Percentiles rank a stretch among this genome's conserved stretches.
Evolutionary conservation across 2,888 invertebrate genomes (phyloP).

Genomic region (Epiblema foenella): DNA sequence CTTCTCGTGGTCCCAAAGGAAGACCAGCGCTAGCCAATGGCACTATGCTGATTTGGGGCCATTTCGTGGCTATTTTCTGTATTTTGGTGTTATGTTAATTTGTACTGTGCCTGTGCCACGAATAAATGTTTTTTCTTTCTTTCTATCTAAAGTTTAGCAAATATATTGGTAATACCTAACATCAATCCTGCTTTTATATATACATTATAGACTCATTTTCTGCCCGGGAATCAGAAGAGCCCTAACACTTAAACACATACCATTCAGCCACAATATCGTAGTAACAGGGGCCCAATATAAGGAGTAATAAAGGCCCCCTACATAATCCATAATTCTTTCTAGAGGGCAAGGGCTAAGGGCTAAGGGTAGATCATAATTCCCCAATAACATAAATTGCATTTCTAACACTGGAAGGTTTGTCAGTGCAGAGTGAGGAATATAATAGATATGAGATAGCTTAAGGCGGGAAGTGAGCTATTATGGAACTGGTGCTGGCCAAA

Average conservation of each 20-base stretch:
- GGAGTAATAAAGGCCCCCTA: conserved; percentile 61
- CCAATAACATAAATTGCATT: conserved; percentile 73
- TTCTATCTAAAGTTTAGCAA: not conserved
- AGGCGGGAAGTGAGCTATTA: conserved; percentile 1
- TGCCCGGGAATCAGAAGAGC: not conserved
- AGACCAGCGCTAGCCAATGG: no score
- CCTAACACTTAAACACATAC: conserved; percentile 32
- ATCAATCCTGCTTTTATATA: not conserved
- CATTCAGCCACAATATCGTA: conserved; percentile 35
- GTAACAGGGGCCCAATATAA: conserved; percentile 26
- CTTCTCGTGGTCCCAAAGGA: no score
- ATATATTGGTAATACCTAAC: not conserved
- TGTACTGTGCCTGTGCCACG: no score
- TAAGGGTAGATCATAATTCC: conserved; percentile 58
- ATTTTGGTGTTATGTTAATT: no score
- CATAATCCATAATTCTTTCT: conserved; percentile 62
- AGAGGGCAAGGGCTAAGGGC: conserved; percentile 39
- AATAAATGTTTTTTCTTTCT: no score
- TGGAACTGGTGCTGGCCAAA: no score
- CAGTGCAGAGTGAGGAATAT: conserved; percentile 4
- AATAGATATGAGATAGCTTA: not conserved
- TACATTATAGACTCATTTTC: conserved; percentile 18
- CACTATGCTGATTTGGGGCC: no score
- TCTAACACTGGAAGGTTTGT: conserved; percentile 53
- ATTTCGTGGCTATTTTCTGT: no score